Evolutionary conservation across 2,888 invertebrate species (phyloP), one percentile per base, ranked within the genome.

Genomic region (Dendrolimus pini): DNA sequence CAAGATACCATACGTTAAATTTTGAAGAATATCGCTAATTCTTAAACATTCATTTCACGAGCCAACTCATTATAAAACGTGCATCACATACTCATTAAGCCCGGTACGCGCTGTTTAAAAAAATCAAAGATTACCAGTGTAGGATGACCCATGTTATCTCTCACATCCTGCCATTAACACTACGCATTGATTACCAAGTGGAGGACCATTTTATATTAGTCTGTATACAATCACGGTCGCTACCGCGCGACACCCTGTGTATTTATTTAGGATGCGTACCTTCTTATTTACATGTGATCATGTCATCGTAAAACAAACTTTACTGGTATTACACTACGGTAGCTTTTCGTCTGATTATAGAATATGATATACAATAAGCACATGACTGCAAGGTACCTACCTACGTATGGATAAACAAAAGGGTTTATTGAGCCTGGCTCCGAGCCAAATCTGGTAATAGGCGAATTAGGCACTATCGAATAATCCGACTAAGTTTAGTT

Each of bases 231-330:
- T 80, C 74, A 74, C 77, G 73, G 74, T 70, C 67, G 82, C 82
- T 80, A 71, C 81, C 72, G 77, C 71, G 74, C 77, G 80, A 83
- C 85, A 83, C 79, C 77, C 80, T 74, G 82, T 82, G 77, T 85
- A 83, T 89, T 89, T 89, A 75, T 82, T 88, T 86, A 88, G 88
- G 89, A 83, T 83, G 78, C 81, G 82, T 77, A 83, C 83, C 82
- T 79, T 73, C 71, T 72, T 82, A 85, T 85, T 86, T 86, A 83
- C 82, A 82, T 80, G 77, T 65, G 57, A 52, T 41, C 53, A 55
- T 54, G 61, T 62, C 70, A 72, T 60, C 65, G 68, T 63, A 83
- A 79, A 79, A 74, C 62, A 72, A 65, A 69, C 79, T 74, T 66
- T 82, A 81, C 78, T 70, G 63, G 61, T 61, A 59, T 52, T 2